phyloP scores from a whole-genome alignment of 2,797 vertebrate genomes.

The Scarus forsteni region DNA sequence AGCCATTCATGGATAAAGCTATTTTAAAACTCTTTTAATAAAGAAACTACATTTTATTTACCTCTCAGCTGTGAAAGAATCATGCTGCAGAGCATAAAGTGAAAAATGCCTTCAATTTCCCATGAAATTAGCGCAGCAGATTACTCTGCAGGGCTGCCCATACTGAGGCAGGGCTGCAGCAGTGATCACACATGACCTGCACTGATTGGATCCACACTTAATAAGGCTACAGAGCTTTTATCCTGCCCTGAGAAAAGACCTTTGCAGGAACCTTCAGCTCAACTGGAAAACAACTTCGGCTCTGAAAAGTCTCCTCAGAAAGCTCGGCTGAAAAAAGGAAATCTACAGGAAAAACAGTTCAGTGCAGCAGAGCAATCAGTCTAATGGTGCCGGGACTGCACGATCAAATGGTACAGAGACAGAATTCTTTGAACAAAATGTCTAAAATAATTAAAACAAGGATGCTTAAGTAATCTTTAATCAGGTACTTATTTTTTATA shows the following conservation, averaged over 20 bases:
- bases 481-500: too few relatives aligned
- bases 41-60: not conserved
- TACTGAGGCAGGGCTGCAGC: not conserved
- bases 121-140: not conserved
- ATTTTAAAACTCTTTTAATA: not conserved
- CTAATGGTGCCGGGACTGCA: not conserved
- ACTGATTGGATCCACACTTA: slow-evolving; percentile 26
- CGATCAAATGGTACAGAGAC: slow-evolving; percentile 6
- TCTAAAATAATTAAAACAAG: too few relatives aligned
- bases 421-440: too few relatives aligned
- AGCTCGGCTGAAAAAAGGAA: not conserved
- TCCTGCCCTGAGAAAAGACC: slow-evolving; percentile 4
- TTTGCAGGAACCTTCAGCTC: slow-evolving; percentile 10
- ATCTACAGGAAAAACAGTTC: slow-evolving; percentile 10
- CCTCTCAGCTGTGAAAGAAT: not conserved
- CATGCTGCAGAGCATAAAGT: not conserved
- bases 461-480: too few relatives aligned
- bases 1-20: not conserved
- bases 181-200: slow-evolving; percentile 25
- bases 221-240: not conserved
- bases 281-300: not conserved
- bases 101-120: not conserved
- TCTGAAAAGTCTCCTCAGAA: not conserved
- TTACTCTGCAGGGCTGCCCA: slow-evolving; percentile 2
- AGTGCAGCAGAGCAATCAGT: slow-evolving; percentile 11